Base-by-base conservation (phyloP, 2,113 vertebrate genomes). In the Malaclemys terrapin region DNA sequence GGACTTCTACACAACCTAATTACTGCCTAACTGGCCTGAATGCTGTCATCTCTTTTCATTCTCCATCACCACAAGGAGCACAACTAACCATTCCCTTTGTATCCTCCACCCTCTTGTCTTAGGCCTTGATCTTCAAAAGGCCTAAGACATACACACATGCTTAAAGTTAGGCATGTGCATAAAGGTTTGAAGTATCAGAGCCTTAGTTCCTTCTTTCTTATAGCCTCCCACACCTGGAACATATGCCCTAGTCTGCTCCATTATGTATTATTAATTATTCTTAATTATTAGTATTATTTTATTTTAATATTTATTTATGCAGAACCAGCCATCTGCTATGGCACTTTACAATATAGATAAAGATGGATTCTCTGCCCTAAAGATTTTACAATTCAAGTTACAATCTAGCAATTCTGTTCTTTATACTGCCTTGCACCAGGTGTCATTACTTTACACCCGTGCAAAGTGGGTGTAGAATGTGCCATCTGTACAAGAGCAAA, bases 41-140 rank as follows among this genome's bases (percentile, higher is more conserved):
- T 2, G 10, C 81, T 89, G 62, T 81, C 81, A 90, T 83, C 6
- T 42, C 38, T 91, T 90, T 85, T 92, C 87, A 91, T 11, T 0
- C 56, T 56, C 12, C 25, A 5, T 45, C 82, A 75, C 10, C n/a
- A 81, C 0, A 0, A 35, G 35, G n/a, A 3, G 3, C 53, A 25
- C 53, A 92, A 88, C 91, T 0, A 0, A 79, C 59, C 14, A 72
- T 72, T n/a, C 57, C 53, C 0, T 0, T 5, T 3, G 2, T 45
- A 27, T 80, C 27, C 1, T 20, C n/a, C 19, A 9, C 9, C n/a
- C n/a, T 38, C 65, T 38, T 72, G 65, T 38, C 65, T 69, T 38
- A 38, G 35, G n/a, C 9, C 65, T 72, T 72, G 65, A 72, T 20
- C 65, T 72, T 72, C 35, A 38, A 72, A 38, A n/a, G 50, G 50